Percentiles rank a stretch among this genome's conserved stretches.
phyloP scores from a whole-genome alignment of 2,888 invertebrate species.

The Sericinus montela region DNA sequence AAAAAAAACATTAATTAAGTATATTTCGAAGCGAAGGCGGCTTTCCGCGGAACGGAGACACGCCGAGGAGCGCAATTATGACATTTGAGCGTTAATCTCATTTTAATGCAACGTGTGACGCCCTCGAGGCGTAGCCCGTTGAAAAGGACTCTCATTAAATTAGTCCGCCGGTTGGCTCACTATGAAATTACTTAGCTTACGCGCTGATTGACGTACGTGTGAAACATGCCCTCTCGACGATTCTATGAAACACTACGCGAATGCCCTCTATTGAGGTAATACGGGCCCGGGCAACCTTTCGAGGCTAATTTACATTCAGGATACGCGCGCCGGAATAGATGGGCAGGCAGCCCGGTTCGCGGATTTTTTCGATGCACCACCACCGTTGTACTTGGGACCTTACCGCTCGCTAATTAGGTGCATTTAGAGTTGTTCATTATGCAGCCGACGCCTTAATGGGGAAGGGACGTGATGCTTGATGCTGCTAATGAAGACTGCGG shows the following conservation, averaged over 20 bases:
- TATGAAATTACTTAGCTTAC: slow-evolving; percentile 59
- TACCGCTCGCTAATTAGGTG: slow-evolving; percentile 17
- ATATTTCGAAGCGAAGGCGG: slow-evolving; percentile 28
- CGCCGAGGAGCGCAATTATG: slow-evolving; percentile 44
- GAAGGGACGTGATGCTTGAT: neutral
- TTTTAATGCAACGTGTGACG: slow-evolving; percentile 41
- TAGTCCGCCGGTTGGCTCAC: slow-evolving; percentile 72
- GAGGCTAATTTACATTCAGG: slow-evolving; percentile 45
- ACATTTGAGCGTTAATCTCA: slow-evolving; percentile 47
- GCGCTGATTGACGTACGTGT: slow-evolving; percentile 67
- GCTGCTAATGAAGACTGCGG: neutral
- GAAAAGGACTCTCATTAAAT: slow-evolving; percentile 73
- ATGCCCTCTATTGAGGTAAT: slow-evolving; percentile 66
- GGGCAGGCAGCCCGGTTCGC: slow-evolving; percentile 14
- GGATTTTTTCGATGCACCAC: slow-evolving; percentile 12
- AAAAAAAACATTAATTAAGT: slow-evolving; percentile 34
- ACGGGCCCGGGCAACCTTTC: slow-evolving; percentile 43
- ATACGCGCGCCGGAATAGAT: slow-evolving; percentile 20
- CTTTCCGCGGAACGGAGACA: slow-evolving; percentile 24
- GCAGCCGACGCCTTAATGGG: slow-evolving; percentile 6
- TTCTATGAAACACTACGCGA: slow-evolving; percentile 56
- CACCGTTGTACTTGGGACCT: slow-evolving; percentile 8
- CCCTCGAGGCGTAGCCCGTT: slow-evolving; percentile 37
- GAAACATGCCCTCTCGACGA: slow-evolving; percentile 66
- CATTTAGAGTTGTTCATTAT: slow-evolving; percentile 14